Percentiles rank a stretch among this genome's conserved stretches.
Evolutionary conservation across 2,113 vertebrate genomes (phyloP).

Genomic region (Sarotherodon lohbergeri): DNA sequence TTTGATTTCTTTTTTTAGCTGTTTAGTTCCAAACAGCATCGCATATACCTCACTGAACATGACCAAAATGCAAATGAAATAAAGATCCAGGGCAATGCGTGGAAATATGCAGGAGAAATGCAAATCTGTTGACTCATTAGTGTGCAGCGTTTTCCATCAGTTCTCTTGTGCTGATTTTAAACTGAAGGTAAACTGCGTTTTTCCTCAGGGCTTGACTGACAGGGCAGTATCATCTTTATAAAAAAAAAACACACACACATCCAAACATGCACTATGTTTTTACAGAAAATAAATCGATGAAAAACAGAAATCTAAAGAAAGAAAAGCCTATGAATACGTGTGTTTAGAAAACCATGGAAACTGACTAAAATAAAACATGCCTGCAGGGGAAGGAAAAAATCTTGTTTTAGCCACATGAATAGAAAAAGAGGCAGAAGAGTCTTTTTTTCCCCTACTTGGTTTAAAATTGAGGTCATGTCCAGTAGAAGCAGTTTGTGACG

Average conservation of each 20-base stretch:
- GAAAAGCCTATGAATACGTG: neutral
- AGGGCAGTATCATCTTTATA: neutral
- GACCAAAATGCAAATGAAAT: neutral
- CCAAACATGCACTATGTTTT: neutral
- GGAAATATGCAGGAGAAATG: neutral
- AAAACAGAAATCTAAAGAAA: neutral
- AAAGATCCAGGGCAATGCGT: neutral
- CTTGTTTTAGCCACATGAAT: neutral
- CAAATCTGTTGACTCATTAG: neutral
- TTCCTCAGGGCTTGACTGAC: neutral
- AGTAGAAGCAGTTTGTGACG: neutral
- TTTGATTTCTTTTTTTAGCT: neutral
- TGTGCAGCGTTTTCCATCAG: neutral
- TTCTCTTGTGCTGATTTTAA: neutral
- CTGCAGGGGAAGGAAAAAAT: neutral
- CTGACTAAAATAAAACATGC: neutral
- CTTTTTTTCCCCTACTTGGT: neutral
- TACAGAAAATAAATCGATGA: neutral
- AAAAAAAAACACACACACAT: neutral
- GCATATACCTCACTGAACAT: neutral
- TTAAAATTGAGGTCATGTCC: neutral
- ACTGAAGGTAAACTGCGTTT: neutral
- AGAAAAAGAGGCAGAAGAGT: accelerated
- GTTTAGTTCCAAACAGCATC: neutral
- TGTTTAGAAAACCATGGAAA: neutral